A percentile compares a stretch with the other conserved stretches of the same genome.
phyloP scores from a whole-genome alignment of 2,888 invertebrate genomes.

The Abrostola tripartita region DNA sequence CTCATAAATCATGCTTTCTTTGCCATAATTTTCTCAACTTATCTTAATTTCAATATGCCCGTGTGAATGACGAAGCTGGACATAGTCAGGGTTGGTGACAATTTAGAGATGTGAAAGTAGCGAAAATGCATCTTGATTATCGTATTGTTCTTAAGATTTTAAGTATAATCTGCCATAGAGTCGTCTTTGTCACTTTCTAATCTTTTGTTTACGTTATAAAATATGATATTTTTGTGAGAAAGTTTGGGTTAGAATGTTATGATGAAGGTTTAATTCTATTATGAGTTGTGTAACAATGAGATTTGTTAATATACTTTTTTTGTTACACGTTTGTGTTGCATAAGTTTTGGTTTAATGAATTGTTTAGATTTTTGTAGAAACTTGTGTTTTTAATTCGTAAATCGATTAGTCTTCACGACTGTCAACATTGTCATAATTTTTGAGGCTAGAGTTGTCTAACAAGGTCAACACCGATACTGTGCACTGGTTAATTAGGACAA shows the following conservation, averaged over 20 bases:
- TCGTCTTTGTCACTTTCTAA: slow-evolving; percentile 61
- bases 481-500: too few relatives aligned
- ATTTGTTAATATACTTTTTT: slow-evolving; percentile 5
- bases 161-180: slow-evolving; percentile 54
- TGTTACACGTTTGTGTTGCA: neutral
- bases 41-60: too few relatives aligned
- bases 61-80: neutral
- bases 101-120: slow-evolving; percentile 62
- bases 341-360: neutral
- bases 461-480: too few relatives aligned
- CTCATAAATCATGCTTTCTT: too few relatives aligned
- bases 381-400: neutral
- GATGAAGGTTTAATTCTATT: slow-evolving; percentile 17
- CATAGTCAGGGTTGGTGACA: slow-evolving; percentile 53
- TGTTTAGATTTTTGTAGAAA: slow-evolving; percentile 6
- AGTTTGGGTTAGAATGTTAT: slow-evolving; percentile 24
- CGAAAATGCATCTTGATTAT: slow-evolving; percentile 55
- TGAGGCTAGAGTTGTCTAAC: slow-evolving; percentile 10
- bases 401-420: slow-evolving; percentile 11
- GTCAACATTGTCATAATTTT: slow-evolving; percentile 16
- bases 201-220: slow-evolving; percentile 52
- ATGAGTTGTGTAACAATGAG: slow-evolving; percentile 14
- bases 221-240: slow-evolving; percentile 52
- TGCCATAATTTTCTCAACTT: too few relatives aligned
- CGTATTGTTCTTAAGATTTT: slow-evolving; percentile 60